These are phyloP conservation scores for Ethmia dodecea DNA, from an alignment of 2,888 invertebrate species.

Conservation along the genomic window DNA sequence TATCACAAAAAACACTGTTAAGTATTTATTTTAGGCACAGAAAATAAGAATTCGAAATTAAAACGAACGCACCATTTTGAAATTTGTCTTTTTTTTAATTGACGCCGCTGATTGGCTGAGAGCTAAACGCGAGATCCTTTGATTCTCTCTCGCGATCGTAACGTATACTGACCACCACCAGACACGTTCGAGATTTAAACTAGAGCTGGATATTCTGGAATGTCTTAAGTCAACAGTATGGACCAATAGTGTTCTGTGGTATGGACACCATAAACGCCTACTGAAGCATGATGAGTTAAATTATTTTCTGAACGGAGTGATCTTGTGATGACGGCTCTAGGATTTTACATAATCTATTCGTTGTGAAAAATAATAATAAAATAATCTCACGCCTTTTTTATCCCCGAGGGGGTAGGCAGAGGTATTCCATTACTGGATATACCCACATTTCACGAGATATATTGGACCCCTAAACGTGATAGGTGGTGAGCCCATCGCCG, in stretches of 20 bases:
- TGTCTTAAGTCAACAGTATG: constrained; percentile 18
- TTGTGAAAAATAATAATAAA: too few species aligned
- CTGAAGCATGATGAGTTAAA: constrained; percentile 13
- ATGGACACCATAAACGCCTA: constrained; percentile 27
- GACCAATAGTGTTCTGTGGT: too few species aligned
- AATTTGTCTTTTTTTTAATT: constrained; percentile 26
- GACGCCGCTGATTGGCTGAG: too few species aligned
- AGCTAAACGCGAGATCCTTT: constrained; percentile 24
- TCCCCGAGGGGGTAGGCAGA: too few species aligned
- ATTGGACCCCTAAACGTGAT: too few species aligned
- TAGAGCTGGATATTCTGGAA: constrained; percentile 17
- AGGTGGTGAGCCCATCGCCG: too few species aligned
- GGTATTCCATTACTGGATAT: too few species aligned
- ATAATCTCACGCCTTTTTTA: too few species aligned
- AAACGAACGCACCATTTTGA: constrained; percentile 52
- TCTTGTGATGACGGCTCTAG: constrained; percentile 28
- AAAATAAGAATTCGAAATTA: constrained; percentile 10
- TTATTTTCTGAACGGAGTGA: constrained; percentile 22
- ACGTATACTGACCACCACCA: constrained; percentile 45
- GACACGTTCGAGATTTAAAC: constrained; percentile 50
- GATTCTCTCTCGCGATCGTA: constrained; percentile 44
- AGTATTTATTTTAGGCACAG: constrained; percentile 8
- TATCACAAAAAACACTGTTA: constrained; percentile 19
- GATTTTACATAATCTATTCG: too few species aligned
- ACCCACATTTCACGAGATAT: too few species aligned